Percentiles rank a stretch among this genome's conserved stretches.
Conservation (phyloP, 1,140 invertebrate species). For the Gyrodactylus bullatarudis region DNA sequence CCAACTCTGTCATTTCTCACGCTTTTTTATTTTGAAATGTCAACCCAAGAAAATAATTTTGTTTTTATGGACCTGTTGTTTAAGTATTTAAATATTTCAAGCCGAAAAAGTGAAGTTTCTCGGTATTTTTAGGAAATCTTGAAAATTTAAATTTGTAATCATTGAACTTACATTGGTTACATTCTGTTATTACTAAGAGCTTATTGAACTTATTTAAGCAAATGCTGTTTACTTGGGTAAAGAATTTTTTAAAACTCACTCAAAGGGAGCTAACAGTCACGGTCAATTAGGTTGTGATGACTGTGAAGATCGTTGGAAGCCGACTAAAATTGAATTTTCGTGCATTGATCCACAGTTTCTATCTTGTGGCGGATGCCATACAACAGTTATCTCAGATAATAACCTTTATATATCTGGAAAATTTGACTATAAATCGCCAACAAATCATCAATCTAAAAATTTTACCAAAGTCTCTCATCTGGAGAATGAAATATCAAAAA, state of each 20-base stretch:
- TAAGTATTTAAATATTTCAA: too few relatives aligned
- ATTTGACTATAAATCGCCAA: neutral
- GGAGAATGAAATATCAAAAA: neutral
- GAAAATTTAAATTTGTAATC: too few relatives aligned
- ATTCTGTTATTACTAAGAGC: too few relatives aligned
- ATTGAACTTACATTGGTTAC: too few relatives aligned
- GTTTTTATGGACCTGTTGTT: too few relatives aligned
- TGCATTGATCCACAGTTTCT: neutral
- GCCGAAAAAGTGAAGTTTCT: too few relatives aligned
- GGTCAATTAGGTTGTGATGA: neutral
- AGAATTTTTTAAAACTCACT: too few relatives aligned
- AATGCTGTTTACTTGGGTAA: neutral
- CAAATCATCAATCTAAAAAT: neutral
- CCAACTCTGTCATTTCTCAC: conserved; percentile 14
- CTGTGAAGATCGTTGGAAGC: neutral
- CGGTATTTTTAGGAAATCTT: too few relatives aligned
- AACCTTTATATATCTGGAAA: neutral
- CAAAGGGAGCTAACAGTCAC: neutral
- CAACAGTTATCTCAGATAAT: neutral
- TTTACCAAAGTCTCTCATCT: neutral
- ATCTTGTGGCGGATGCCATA: neutral
- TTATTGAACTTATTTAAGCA: too few relatives aligned
- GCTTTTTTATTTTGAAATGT: conserved; percentile 13
- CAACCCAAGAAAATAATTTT: too few relatives aligned
- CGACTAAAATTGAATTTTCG: neutral